Percentiles rank a stretch among this genome's conserved stretches.
phyloP scores from a whole-genome alignment of 2,797 vertebrate genomes.

The Hypotaenidia okinawae region DNA sequence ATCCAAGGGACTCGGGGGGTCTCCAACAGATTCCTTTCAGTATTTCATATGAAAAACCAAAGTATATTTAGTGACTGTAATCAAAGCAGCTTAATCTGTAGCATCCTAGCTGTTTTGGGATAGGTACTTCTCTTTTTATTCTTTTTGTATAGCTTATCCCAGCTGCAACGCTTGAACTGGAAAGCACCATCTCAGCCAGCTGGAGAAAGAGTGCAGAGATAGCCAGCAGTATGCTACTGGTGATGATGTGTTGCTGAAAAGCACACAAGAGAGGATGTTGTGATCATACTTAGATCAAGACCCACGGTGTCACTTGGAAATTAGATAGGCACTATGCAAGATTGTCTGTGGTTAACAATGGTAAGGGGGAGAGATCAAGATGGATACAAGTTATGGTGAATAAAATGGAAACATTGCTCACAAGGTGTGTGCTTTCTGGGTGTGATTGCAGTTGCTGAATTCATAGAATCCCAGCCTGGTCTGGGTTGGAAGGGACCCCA shows the following conservation, averaged over 20 bases:
- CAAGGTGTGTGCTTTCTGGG: neutral
- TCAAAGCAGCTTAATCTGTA: constrained; percentile 32
- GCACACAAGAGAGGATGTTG: neutral
- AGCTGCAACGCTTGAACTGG: neutral
- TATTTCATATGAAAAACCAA: constrained; percentile 64
- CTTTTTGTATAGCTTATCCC: constrained; percentile 27
- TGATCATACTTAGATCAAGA: neutral
- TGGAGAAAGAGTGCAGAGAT: neutral
- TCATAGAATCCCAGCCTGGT: neutral
- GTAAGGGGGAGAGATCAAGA: neutral
- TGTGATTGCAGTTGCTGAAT: neutral
- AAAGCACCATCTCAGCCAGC: neutral
- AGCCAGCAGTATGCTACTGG: fast-evolving
- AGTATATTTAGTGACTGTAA: constrained; percentile 50
- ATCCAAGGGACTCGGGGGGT: neutral
- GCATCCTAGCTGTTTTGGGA: constrained; percentile 28
- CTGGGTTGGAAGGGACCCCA: no score
- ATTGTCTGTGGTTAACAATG: neutral
- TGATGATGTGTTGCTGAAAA: neutral
- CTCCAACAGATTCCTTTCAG: constrained; percentile 18
- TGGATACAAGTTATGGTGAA: constrained; percentile 1
- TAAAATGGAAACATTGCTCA: constrained; percentile 21
- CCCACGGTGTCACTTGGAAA: neutral
- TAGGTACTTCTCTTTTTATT: constrained; percentile 12
- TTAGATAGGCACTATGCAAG: neutral